A percentile compares a stretch with the other conserved stretches of the same genome.
These are phyloP conservation scores for Hypomecis punctinalis DNA, from an alignment of 2,888 invertebrate genomes.

Conservation along the genomic window DNA sequence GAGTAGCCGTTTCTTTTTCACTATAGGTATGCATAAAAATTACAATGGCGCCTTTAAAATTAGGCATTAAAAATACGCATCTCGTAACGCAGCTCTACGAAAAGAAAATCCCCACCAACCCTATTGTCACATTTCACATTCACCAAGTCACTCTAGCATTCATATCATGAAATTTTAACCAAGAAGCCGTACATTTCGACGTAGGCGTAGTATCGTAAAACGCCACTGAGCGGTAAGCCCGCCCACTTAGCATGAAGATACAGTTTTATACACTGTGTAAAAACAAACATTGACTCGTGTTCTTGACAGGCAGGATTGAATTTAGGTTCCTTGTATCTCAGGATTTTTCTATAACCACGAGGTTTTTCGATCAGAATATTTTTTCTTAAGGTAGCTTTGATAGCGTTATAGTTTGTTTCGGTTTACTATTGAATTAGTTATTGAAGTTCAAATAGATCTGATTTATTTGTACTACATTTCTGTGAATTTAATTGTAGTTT, in stretches of 20 bases:
- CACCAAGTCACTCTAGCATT: conserved; percentile 25
- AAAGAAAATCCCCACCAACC: conserved; percentile 1
- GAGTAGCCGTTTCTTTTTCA: too few relatives aligned
- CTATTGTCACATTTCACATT: conserved; percentile 23
- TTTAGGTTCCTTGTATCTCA: neutral
- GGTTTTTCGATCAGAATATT: neutral
- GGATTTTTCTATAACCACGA: neutral
- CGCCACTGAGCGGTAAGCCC: conserved; percentile 24
- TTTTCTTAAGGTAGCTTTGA: neutral
- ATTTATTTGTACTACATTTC: too few relatives aligned
- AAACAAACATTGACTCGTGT: conserved; percentile 17
- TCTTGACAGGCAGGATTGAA: conserved; percentile 16
- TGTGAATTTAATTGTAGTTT: too few relatives aligned
- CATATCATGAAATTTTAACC: conserved; percentile 37
- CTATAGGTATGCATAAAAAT: too few relatives aligned
- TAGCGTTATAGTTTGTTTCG: too few relatives aligned
- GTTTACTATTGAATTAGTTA: too few relatives aligned
- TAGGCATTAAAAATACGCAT: too few relatives aligned
- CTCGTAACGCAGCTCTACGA: too few relatives aligned
- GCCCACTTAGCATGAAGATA: conserved; percentile 23
- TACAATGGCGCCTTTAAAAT: too few relatives aligned
- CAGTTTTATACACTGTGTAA: conserved; percentile 23
- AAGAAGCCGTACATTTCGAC: conserved; percentile 22
- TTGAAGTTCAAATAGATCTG: too few relatives aligned
- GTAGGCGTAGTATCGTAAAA: conserved; percentile 27